Evolutionary conservation across 2,888 invertebrate genomes (phyloP).

Genomic region (Xestia xanthographa): DNA sequence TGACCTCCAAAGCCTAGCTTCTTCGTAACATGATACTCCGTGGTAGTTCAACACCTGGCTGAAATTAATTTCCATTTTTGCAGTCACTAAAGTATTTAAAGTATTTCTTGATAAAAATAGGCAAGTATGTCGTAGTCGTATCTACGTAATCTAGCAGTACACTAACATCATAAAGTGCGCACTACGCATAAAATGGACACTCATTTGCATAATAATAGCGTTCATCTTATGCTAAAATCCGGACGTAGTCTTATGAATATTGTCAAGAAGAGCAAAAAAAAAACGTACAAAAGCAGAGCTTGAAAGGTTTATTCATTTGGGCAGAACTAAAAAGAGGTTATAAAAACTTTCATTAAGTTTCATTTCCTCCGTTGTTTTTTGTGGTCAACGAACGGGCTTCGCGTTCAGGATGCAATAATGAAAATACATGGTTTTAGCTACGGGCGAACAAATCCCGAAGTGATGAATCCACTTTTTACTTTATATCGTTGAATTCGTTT

Average conservation of each 20-base stretch:
- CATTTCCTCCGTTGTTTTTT: slow-evolving; percentile 22
- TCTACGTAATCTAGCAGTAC: slow-evolving; percentile 16
- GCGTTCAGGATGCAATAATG: slow-evolving; percentile 20
- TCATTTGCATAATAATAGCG: slow-evolving; percentile 40
- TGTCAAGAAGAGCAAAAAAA: slow-evolving; percentile 29
- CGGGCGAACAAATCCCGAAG: background rate
- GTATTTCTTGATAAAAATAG: background rate
- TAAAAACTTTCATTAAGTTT: slow-evolving; percentile 20
- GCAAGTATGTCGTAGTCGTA: background rate
- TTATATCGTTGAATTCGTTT: too few relatives aligned
- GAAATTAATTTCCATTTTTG: background rate
- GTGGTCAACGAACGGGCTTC: background rate
- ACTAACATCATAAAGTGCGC: slow-evolving; percentile 25
- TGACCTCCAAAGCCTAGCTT: background rate
- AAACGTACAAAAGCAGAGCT: slow-evolving; percentile 13
- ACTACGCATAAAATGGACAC: slow-evolving; percentile 28
- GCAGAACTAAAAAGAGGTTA: slow-evolving; percentile 15
- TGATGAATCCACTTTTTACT: background rate
- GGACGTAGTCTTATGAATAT: slow-evolving; percentile 30
- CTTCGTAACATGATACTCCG: background rate
- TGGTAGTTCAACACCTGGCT: background rate
- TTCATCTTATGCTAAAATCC: slow-evolving; percentile 24
- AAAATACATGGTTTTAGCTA: slow-evolving; percentile 15
- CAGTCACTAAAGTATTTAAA: background rate
- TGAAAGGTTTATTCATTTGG: slow-evolving; percentile 8